Base-by-base conservation (phyloP, 2,113 vertebrate genomes). In the Oncorhynchus gorbuscha region DNA sequence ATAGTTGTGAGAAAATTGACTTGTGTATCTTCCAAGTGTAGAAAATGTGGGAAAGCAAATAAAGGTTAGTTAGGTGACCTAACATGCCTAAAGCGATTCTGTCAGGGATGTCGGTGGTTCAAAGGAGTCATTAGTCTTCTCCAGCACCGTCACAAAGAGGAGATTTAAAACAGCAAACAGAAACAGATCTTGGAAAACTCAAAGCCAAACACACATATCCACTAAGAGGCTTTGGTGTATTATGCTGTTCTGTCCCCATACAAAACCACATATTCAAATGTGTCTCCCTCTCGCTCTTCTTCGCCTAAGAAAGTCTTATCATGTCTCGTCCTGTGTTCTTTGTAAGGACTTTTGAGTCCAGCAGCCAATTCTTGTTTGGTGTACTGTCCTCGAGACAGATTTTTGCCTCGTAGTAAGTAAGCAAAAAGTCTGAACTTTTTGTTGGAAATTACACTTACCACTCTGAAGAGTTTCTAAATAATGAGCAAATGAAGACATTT, bases 11-110 rank as follows among this genome's bases (percentile, higher is more conserved):
- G 22, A 74, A 79, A 67, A 71, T 22, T 28, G 12, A 13, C 51
- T 55, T 13, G 61, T 26, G 65, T 67, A 11, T n/a, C 59, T 22
- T 24, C 59, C 59, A 22, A 62, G 59, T 22, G 59, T 62, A 3
- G 59, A 0, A 22, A 6, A 62, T 62, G 89, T 91, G 91, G 89
- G 91, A 92, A 91, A 90, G 91, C 92, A 93, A 90, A 91, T 92
- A 93, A 93, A 94, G 94, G 94, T 96, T 94, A 94, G 92, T 90
- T 87, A 4, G 51, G 51, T 55, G 51, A 87, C 85, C 84, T 92
- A 92, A 93, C 88, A 89, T 91, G 90, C 90, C 93, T 91, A 81
- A 92, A 92, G 90, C 90, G 90, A 77, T 79, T 87, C 71, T 69
- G 80, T 83, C 16, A 78, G 80, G 78, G 82, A 85, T 77, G 86